These are phyloP conservation scores for Montipora foliosa DNA, from an alignment of 64 coral and sea anemone genomes.

Conservation along the genomic window DNA sequence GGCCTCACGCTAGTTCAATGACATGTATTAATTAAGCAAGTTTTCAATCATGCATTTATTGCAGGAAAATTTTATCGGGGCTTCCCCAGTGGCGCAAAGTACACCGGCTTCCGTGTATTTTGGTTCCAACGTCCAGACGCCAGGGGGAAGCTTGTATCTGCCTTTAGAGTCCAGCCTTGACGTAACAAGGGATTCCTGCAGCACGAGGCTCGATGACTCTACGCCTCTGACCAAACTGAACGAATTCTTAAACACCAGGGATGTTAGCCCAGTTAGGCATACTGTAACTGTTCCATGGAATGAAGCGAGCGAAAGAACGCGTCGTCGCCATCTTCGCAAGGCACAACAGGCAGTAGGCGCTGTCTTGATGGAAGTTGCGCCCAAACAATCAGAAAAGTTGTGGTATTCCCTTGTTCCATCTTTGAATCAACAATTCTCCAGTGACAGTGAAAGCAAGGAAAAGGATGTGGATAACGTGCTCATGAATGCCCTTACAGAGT, in stretches of 20 bases:
- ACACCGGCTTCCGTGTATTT: too few relatives aligned
- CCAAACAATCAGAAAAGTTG: background rate
- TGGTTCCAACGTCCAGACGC: too few relatives aligned
- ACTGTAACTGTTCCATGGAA: constrained; percentile 55
- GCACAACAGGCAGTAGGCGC: constrained; percentile 71
- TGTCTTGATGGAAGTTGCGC: constrained; percentile 77
- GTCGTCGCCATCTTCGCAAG: constrained; percentile 73
- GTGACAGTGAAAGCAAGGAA: constrained; percentile 11
- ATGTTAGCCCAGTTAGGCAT: constrained; percentile 78
- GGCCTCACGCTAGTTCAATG: too few relatives aligned
- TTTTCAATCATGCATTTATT: too few relatives aligned
- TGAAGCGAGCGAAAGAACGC: constrained; percentile 58
- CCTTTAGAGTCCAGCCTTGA: too few relatives aligned
- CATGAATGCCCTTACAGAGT: constrained; percentile 70
- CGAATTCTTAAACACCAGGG: constrained; percentile 61
- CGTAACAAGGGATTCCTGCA: too few relatives aligned
- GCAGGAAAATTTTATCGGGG: too few relatives aligned
- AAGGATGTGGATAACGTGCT: constrained; percentile 50
- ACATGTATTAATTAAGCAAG: too few relatives aligned
- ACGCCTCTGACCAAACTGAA: too few relatives aligned
- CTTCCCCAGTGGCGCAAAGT: too few relatives aligned
- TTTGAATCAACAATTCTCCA: constrained; percentile 26
- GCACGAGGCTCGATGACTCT: too few relatives aligned
- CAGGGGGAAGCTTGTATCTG: too few relatives aligned
- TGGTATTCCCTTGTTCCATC: constrained; percentile 27